A percentile compares a stretch with the other conserved stretches of the same genome.
Evolutionary conservation across 2,797 vertebrate genomes (phyloP).

Genomic region (Capromys pilorides): DNA sequence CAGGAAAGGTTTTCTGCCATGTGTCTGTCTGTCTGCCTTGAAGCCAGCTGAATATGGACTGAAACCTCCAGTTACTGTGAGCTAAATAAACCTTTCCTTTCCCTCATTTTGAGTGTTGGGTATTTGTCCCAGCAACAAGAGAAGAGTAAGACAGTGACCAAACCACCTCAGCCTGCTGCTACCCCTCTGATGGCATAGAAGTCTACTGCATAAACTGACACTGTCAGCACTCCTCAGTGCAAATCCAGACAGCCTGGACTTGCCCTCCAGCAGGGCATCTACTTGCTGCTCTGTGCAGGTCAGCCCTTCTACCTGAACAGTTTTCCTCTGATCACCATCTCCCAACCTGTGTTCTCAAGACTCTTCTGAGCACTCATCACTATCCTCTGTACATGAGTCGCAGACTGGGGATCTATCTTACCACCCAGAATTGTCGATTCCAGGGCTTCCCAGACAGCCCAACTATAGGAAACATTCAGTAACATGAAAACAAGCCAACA

Average conservation of each 20-base stretch:
- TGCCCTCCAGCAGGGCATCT: not conserved
- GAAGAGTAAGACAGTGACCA: no score
- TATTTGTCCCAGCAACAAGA: no score
- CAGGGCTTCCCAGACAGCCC: not conserved
- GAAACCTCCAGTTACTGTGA: no score
- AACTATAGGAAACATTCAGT: not conserved
- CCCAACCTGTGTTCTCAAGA: no score
- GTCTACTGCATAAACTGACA: not conserved
- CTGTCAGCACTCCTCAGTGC: accelerated
- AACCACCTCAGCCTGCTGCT: not conserved
- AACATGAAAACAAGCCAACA: not conserved
- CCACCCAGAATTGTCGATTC: no score
- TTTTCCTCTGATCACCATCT: not conserved
- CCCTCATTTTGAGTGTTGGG: no score
- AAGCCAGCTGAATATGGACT: no score
- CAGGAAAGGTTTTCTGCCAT: no score
- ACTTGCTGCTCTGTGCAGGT: not conserved
- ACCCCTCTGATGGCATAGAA: not conserved
- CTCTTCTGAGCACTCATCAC: accelerated
- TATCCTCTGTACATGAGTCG: not conserved
- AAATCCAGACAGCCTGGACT: not conserved
- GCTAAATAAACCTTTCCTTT: no score
- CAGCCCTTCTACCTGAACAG: not conserved
- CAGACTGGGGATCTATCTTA: not conserved
- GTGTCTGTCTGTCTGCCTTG: no score